These are phyloP conservation scores for Eupithecia dodoneata DNA, from an alignment of 2,888 invertebrate genomes.

Conservation along the genomic window DNA sequence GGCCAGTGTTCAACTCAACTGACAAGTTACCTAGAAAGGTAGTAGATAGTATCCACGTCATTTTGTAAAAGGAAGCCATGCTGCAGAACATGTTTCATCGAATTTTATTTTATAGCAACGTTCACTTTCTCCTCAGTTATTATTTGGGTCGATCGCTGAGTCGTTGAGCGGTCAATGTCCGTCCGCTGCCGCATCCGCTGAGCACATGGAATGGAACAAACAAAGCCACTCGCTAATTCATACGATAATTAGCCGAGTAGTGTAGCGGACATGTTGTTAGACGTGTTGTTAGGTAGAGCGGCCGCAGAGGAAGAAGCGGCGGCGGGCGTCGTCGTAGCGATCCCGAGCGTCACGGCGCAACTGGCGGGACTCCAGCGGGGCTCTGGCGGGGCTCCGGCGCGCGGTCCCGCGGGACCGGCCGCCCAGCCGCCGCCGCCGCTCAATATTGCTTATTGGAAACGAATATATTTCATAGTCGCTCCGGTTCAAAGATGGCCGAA, in stretches of 20 bases:
- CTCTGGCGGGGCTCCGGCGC: no score
- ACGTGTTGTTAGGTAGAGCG: no score
- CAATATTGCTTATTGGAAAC: slow-evolving; percentile 22
- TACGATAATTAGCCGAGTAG: slow-evolving; percentile 43
- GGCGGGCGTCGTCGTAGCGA: no score
- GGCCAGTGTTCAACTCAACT: no score
- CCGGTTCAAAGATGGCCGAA: slow-evolving; percentile 1
- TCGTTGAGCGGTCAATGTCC: slow-evolving; percentile 14
- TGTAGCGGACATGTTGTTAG: slow-evolving; percentile 32
- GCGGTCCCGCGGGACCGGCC: slow-evolving; percentile 16
- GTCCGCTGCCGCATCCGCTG: slow-evolving; percentile 20
- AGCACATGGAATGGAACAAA: neutral
- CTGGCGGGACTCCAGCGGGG: no score
- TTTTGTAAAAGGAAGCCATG: no score
- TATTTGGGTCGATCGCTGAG: neutral
- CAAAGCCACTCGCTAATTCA: slow-evolving; percentile 39
- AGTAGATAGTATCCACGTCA: no score
- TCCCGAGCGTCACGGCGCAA: no score
- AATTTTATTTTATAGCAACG: neutral
- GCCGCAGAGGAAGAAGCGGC: no score
- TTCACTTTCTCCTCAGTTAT: neutral
- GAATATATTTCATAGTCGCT: neutral
- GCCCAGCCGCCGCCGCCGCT: slow-evolving; percentile 1
- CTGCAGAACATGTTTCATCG: no score
- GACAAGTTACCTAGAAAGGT: no score